These are phyloP conservation scores for Morone saxatilis DNA, from an alignment of 2,113 vertebrate species.

Conservation along the genomic window DNA sequence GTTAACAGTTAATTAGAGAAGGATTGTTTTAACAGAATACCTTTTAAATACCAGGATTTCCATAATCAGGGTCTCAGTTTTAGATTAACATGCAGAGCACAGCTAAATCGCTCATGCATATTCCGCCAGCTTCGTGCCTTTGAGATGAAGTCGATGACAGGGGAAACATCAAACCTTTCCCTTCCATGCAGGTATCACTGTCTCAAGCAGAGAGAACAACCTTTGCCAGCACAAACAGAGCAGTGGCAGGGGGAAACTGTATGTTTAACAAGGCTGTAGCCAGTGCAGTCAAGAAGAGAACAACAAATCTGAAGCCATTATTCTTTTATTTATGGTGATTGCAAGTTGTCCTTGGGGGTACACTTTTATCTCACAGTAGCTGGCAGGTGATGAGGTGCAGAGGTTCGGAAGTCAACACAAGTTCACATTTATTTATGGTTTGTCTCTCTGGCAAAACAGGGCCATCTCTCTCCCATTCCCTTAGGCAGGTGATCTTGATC, in stretches of 20 bases:
- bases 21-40: constrained; percentile 18
- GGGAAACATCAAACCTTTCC: constrained; percentile 36
- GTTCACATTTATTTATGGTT: constrained; percentile 72
- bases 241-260: constrained; percentile 1
- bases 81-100: constrained; percentile 13
- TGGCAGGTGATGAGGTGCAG: constrained; percentile 59
- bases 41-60: constrained; percentile 16
- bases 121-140: constrained; percentile 26
- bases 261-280: constrained; percentile 41
- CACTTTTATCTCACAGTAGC: constrained; percentile 52
- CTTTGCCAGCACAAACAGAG: constrained; percentile 43
- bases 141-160: constrained; percentile 31
- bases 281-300: constrained; percentile 17
- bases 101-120: constrained; percentile 35
- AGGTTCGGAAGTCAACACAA: constrained; percentile 46
- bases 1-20: constrained; percentile 14
- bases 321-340: constrained; percentile 73
- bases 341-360: constrained; percentile 25
- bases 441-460: constrained; percentile 36
- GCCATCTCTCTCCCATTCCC: constrained; percentile 29
- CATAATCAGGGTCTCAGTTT: constrained; percentile 21
- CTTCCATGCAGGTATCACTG: neutral
- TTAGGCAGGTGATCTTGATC: constrained; percentile 36
- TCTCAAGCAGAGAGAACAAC: constrained; percentile 8
- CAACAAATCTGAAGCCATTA: constrained; percentile 26